Conservation (phyloP, 2,797 vertebrate genomes). For the Scleropages formosus region DNA sequence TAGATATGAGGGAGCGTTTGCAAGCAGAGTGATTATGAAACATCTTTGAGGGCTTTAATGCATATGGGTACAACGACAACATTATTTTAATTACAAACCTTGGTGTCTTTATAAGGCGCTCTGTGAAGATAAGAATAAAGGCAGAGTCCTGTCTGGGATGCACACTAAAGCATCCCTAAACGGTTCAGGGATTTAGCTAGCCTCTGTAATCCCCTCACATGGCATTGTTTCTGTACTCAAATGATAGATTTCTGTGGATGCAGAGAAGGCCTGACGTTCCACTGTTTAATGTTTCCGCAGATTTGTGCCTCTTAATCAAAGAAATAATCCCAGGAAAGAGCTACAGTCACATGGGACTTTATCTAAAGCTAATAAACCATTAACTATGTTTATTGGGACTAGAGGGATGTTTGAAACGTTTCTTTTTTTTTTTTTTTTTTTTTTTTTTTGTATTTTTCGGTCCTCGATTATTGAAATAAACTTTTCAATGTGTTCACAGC, state of each 20-base stretch:
- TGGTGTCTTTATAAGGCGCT: slow-evolving; percentile 39
- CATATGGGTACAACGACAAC: background rate
- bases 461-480: background rate
- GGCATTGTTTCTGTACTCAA: slow-evolving; percentile 54
- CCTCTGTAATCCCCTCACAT: slow-evolving; percentile 57
- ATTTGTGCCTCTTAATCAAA: slow-evolving; percentile 46
- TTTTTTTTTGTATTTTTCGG: background rate
- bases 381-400: slow-evolving; percentile 40
- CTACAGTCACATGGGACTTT: slow-evolving; percentile 58
- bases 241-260: slow-evolving; percentile 53
- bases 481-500: background rate
- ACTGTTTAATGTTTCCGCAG: slow-evolving; percentile 64
- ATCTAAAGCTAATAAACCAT: slow-evolving; percentile 67
- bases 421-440: background rate
- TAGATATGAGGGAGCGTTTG: background rate
- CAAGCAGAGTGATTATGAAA: slow-evolving; percentile 7
- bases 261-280: slow-evolving; percentile 54
- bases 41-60: background rate
- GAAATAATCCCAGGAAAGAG: slow-evolving; percentile 56
- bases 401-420: background rate
- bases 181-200: slow-evolving; percentile 66
- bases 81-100: slow-evolving; percentile 31
- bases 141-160: slow-evolving; percentile 48
- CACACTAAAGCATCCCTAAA: slow-evolving; percentile 69
- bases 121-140: slow-evolving; percentile 58